Evolutionary conservation across 2,113 vertebrate genomes (phyloP), one percentile per base, ranked within the genome.

Genomic region (Nycticorax nycticorax): DNA sequence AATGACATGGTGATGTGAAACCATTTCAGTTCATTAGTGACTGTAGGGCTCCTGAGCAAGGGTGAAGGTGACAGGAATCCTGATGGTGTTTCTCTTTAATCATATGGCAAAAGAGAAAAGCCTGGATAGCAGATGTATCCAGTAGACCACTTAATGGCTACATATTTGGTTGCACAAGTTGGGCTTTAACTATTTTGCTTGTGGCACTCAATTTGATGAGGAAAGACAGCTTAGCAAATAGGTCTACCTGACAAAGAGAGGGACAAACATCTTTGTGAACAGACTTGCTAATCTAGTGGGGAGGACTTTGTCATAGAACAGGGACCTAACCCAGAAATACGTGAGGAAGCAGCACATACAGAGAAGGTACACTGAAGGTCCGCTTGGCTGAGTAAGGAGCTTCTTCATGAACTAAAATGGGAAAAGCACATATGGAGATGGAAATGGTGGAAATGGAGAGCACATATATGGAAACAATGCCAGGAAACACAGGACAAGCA

Each of bases 401-500:
- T 90, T 92, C 62, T 52, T 85, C 68, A 79, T 55, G n/a, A 93
- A 85, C 43, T 72, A 59, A 90, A 92, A 93, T 73, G 62, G 63
- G 67, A 90, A 95, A 94, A 88, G 48, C 73, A 91, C 32, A 71
- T 32, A 80, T 18, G n/a, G 87, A 91, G 41, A 71, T 86, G 59
- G 89, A 90, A 94, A 83, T 55, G 19, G 63, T 91, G 92, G 94
- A 93, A 96, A 95, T 73, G 24, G 32, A 85, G 67, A 92, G 48
- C 27, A 43, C 30, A 23, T 33, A 63, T 22, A 59, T 85, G 50
- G 53, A 83, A 71, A 90, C 82, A 92, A 93, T 64, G 66, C 35
- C 71, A 76, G 78, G 75, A 94, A 92, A 75, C 43, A 76, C 79
- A 88, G 39, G 72, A 76, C 45, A 83, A 52, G 33, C 33, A 47